Evolutionary conservation across 1,140 invertebrate genomes (phyloP), one percentile per base, ranked within the genome.

Genomic region (Leptestheria dahalacensis): DNA sequence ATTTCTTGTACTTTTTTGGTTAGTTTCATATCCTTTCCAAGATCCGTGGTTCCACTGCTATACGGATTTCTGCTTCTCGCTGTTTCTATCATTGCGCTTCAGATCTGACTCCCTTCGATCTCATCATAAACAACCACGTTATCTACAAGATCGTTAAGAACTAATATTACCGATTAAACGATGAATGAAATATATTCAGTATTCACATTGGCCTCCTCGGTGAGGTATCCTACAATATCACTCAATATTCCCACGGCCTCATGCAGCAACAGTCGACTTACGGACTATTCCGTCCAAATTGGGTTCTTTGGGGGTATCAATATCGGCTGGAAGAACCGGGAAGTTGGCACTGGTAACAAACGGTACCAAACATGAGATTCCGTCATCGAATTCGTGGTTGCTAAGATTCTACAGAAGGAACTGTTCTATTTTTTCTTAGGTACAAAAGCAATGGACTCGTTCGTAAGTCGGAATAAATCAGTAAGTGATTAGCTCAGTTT

Each of bases 351-450:
- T 78, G 24, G 83, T 71, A 6, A 94, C 71, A 68, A 90, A 93
- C 1, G 85, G 83, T n/a, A 82, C 75, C 2, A 95, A 68, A 10
- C 84, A 86, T 0, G 71, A 68, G 0, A 88, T 73, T 0, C 85
- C 85, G 57, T 86, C 79, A 68, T 95, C 92, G 67, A 97, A 94
- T 72, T 97, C 92, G 66, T 96, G 92, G 68, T 96, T 97, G 23
- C 92, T 91, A 57, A 96, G 73, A n/a, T 15, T 41, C 33, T 41
- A n/a, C n/a, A n/a, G n/a, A n/a, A n/a, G n/a, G n/a, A n/a, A n/a
- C n/a, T n/a, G n/a, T n/a, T n/a, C n/a, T n/a, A n/a, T n/a, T n/a
- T n/a, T n/a, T n/a, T n/a, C n/a, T n/a, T n/a, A n/a, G n/a, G n/a
- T n/a, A n/a, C n/a, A n/a, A n/a, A n/a, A n/a, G n/a, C n/a, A n/a